Base-by-base conservation (phyloP, 2,888 invertebrate genomes). In the Yponomeuta cagnagella region DNA sequence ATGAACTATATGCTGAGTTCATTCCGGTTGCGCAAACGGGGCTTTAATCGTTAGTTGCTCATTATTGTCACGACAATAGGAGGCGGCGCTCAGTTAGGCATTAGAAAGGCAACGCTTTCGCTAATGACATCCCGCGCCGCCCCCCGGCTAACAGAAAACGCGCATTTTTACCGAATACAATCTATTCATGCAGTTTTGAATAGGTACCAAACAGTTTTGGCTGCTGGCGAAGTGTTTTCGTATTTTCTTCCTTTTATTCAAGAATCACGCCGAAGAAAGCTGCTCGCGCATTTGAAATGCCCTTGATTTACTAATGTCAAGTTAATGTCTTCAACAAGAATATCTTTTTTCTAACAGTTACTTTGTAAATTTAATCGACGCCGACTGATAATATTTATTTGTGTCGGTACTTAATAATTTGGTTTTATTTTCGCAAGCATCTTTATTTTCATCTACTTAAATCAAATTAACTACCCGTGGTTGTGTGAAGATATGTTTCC, bases 31-130 rank as follows among this genome's bases (percentile, higher is more conserved):
- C 74, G 72, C 74, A 73, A 72, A 70, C 71, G 77, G 78, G 76
- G 82, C 81, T 85, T 82, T 58, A 86, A 88, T 89, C 87, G 88
- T 87, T 88, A 86, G 87, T 88, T 85, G 85, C 87, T 90, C 90
- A 89, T 90, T 90, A 90, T 85, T 83, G 79, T 80, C 77, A 78
- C 76, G 84, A 90, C 89, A 90, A 90, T 89, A 83, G 87, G 80
- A 80, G 86, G 88, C 86, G 86, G 86, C 77, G 81, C 85, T 79
- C 88, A 83, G 87, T 89, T 90, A 89, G 89, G 89, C 89, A 90
- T 90, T 91, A 91, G 90, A 90, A 90, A 90, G 89, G 88, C 84
- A 81, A 77, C 80, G 83, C 83, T 81, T 83, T 86, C 89, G 83
- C 88, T 91, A 91, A 91, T 90, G 90, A 90, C 88, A 85, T 87